These are phyloP conservation scores for Nothoprocta pentlandii DNA, from an alignment of 2,113 vertebrate genomes.

Conservation along the genomic window DNA sequence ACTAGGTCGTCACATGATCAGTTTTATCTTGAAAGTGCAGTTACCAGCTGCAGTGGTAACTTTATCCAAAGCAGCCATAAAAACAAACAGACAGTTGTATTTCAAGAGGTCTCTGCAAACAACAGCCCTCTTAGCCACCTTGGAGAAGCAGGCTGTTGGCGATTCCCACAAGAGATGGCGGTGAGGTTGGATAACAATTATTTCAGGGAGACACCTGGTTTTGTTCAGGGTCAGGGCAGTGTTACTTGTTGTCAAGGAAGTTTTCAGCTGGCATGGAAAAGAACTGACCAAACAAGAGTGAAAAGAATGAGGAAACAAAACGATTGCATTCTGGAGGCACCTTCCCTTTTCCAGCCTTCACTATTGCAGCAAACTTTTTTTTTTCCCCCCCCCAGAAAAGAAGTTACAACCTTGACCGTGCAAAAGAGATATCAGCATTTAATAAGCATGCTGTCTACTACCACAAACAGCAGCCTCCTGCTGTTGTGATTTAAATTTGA, in stretches of 20 bases:
- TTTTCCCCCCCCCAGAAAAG: not conserved
- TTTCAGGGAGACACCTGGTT: not conserved
- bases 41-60: not conserved
- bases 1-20: rapidly evolving
- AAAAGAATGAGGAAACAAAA: slow-evolving; percentile 23
- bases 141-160: rapidly evolving
- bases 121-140: not conserved
- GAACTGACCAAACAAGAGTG: not conserved
- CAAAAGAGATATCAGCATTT: not conserved
- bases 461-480: not conserved
- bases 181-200: not conserved
- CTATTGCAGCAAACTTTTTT: not conserved
- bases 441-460: not conserved
- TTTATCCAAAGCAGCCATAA: not conserved
- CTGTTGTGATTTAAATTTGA: not conserved
- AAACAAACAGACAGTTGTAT: not conserved
- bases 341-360: not conserved
- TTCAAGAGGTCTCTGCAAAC: not conserved
- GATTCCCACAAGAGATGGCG: rapidly evolving
- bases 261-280: not conserved
- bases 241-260: not conserved
- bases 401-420: not conserved
- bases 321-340: not conserved
- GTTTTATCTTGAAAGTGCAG: slow-evolving; percentile 23
- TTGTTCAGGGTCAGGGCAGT: not conserved